Percentiles rank a stretch among this genome's conserved stretches.
Evolutionary conservation across 2,113 vertebrate species (phyloP).

Genomic region (Anser cygnoides): DNA sequence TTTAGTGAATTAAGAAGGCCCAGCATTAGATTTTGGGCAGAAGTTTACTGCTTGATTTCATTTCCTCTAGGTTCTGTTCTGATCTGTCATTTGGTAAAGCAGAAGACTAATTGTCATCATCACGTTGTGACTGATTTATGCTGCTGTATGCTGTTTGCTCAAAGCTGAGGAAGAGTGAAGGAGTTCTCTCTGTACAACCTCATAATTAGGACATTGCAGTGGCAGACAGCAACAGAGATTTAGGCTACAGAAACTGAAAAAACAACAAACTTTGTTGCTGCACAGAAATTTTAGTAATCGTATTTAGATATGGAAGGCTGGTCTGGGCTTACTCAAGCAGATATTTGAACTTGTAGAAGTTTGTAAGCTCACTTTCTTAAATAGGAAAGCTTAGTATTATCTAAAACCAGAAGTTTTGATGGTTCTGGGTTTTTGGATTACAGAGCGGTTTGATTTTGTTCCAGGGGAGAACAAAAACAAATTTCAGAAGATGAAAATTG

Average conservation of each 20-base stretch:
- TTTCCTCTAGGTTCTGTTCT: neutral
- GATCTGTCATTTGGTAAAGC: neutral
- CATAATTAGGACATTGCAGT: slow-evolving; percentile 17
- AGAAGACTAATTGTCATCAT: neutral
- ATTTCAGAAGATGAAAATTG: slow-evolving; percentile 35
- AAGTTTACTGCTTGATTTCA: neutral
- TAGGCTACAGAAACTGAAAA: neutral
- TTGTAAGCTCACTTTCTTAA: neutral
- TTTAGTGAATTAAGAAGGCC: slow-evolving; percentile 15
- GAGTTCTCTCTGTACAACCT: neutral
- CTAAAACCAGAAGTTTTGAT: neutral
- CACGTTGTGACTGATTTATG: neutral
- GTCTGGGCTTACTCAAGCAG: neutral
- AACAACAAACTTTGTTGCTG: neutral
- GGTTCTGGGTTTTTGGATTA: slow-evolving; percentile 15
- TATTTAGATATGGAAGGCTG: neutral
- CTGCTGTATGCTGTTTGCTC: neutral
- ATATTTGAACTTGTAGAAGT: neutral
- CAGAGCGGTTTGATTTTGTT: slow-evolving; percentile 42
- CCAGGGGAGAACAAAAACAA: slow-evolving; percentile 31
- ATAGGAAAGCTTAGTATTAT: neutral
- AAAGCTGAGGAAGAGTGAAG: slow-evolving; percentile 20
- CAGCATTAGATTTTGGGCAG: neutral
- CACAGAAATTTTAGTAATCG: slow-evolving; percentile 1
- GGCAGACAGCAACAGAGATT: slow-evolving; percentile 13